Base-by-base conservation (phyloP, 2,113 vertebrate genomes). In the Glaucidium brasilianum region DNA sequence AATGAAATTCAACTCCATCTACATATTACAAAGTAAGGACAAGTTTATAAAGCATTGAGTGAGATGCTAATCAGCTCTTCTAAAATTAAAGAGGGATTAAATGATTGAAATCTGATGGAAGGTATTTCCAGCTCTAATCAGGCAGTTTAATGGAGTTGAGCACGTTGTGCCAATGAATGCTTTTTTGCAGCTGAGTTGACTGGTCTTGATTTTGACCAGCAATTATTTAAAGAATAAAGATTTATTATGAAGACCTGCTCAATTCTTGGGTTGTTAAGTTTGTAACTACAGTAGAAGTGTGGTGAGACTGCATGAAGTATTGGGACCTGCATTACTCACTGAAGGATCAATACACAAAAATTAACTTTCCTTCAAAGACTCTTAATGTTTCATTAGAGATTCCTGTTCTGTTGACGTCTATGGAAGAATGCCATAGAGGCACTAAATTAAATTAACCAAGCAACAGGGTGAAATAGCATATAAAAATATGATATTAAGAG, bases 1-100 rank as follows among this genome's bases (percentile, higher is more conserved):
- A 84, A 71, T 71, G 68, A 88, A 93, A 93, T 96, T 86, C 59
- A 84, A 35, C 16, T 87, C 56, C 79, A 71, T 94, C 82, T 96
- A 80, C 59, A 62, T 90, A 77, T 90, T 95, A 66, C 43, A 91
- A 92, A 52, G 59, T 75, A 92, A 92, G 37, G 63, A 22, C 67
- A 75, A 78, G 76, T 88, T 93, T 88, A 39, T 90, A 67, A 92
- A 79, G 56, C 56, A 68, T 14, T 91, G 86, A 92, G 55, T 81
- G 79, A 93, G 68, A 67, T 87, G 69, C 19, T 85, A 93, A 94
- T 93, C 5, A 49, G 23, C 50, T 59, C 53, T 66, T 60, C 49
- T 69, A n/a, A 75, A 88, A 80, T 45, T 82, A 35, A 78, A 81
- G 64, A 74, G 55, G 39, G 78, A 75, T 85, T 47, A 73, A 83